Evolutionary conservation across 2,797 vertebrate species (phyloP), one percentile per base, ranked within the genome.

Genomic region (Hippocampus kuda): DNA sequence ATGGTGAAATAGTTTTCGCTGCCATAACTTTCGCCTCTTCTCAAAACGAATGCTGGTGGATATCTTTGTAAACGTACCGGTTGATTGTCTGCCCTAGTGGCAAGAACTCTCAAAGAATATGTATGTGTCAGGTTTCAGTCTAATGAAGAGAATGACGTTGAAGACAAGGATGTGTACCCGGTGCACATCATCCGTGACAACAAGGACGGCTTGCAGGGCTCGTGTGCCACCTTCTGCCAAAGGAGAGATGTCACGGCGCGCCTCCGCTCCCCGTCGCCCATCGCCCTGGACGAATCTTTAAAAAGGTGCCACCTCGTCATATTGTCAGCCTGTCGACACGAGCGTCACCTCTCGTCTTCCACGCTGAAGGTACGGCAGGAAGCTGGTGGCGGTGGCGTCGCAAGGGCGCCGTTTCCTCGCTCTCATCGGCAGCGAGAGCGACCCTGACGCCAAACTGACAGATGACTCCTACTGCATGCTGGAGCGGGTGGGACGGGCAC

Each of bases 391-490:
- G 0, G 94, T 97, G 68, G 96, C 94, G 1, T 94, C 93, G 63
- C 94, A 97, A 77, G 68, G 63, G 46, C 69, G 93, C 70, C 91
- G 97, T 0, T 94, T 92, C 70, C 88, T 93, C 24, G 80, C 91
- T 56, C 77, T 99, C 69, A 93, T 98, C 24, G 94, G 97, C 7
- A 74, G 65, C 0, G 91, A 94, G 77, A 93, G 92, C 0, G 94
- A 99, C 72, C 94, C 96, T 0, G 95, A 98, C 54, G 44, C 96
- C 77, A 94, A 91, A 68, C 92, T 99, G 22, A 88, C 81, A 0
- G 94, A 95, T 46, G 92, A 92, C 67, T 94, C 94, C 4, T 99
- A 94, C 87, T 98, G 97, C n/a, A 92, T 98, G 49, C 62, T 99
- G 88, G 97, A 99, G 80, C 89, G 94, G 9, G 81, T 99, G 54